Evolutionary conservation across 1,140 invertebrate genomes (phyloP), one percentile per base, ranked within the genome.

Genomic region (Tetramorium alpestre): DNA sequence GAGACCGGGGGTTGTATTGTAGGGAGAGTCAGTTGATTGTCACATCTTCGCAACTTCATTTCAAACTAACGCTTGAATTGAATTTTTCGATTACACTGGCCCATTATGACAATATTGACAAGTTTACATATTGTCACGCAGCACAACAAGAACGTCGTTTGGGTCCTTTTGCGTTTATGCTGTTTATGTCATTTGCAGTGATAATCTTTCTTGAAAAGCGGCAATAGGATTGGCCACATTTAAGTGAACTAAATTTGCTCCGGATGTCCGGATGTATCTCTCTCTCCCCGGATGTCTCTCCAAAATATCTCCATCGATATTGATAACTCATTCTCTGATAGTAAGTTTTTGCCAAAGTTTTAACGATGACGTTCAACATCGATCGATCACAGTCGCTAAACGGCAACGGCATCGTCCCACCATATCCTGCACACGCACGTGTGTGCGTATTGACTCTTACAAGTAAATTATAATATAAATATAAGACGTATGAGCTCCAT

Each of bases 391-490:
- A 28, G 7, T 33, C 18, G 8, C 18, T 44, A 67, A 22, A 33
- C n/a, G 18, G 16, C n/a, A 4, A 8, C 28, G 65, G 5, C 16
- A 7, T 33, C 33, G 25, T 67, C 10, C 41, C 41, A 44, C 41
- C 41, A 44, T 67, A 80, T 56, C 1, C 1, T 22, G 22, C 22
- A 33, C 28, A 54, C 22, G 56, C 7, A 18, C n/a, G 25, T 65
- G 18, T 13, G 4, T 49, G 16, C 10, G 6, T 65, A 44, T 72
- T 82, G 49, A 60, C 4, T 16, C 25, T 49, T 4, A 22, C 2
- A 2, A 33, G 3, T 33, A 33, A 28, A 47, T 75, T 56, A 75
- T 25, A 84, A 84, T 56, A 56, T 81, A 81, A 70, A 75, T 56
- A 56, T 81, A 72, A 70, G 18, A 80, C 28, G 33, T 13, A 2